phyloP scores from a whole-genome alignment of 92 coral and sea anemone genomes.

The Epizoanthus rinbou region DNA sequence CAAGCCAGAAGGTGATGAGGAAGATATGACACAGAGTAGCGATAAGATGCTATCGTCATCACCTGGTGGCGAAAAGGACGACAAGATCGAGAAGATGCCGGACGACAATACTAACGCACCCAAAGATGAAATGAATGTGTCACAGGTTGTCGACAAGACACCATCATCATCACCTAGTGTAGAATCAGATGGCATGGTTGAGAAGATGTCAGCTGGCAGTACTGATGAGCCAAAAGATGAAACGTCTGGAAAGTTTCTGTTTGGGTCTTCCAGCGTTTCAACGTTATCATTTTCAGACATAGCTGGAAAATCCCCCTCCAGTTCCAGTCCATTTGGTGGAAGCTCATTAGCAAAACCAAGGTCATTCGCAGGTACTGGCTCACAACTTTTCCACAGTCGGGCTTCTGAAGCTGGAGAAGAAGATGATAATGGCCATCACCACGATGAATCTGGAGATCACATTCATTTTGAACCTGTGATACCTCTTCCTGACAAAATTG shows the following conservation, averaged over 20 bases:
- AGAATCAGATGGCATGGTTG: not conserved
- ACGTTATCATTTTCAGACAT: slow-evolving; percentile 72
- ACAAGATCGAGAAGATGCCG: not conserved
- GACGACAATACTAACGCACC: not conserved
- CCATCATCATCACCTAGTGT: not conserved
- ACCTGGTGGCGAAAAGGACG: not conserved
- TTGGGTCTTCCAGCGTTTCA: slow-evolving; percentile 80
- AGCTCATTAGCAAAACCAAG: slow-evolving; percentile 23
- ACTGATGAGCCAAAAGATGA: not conserved
- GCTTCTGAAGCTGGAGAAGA: slow-evolving; percentile 44
- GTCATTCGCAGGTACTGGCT: slow-evolving; percentile 45
- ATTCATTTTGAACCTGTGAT: slow-evolving; percentile 85
- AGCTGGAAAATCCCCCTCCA: slow-evolving; percentile 48
- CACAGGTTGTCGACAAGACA: not conserved
- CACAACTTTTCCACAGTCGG: slow-evolving; percentile 51
- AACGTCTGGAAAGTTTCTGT: slow-evolving; percentile 54
- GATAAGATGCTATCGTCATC: not conserved
- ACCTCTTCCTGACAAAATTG: slow-evolving; percentile 83
- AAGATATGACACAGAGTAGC: not conserved
- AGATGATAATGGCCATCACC: slow-evolving; percentile 56
- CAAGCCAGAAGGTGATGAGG: not conserved
- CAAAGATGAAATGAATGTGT: not conserved
- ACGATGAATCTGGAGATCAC: slow-evolving; percentile 49
- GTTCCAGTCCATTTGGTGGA: slow-evolving; percentile 8
- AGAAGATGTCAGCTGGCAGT: not conserved